These are phyloP conservation scores for Tupaia tana DNA, from an alignment of 2,113 vertebrate genomes.

Conservation along the genomic window DNA sequence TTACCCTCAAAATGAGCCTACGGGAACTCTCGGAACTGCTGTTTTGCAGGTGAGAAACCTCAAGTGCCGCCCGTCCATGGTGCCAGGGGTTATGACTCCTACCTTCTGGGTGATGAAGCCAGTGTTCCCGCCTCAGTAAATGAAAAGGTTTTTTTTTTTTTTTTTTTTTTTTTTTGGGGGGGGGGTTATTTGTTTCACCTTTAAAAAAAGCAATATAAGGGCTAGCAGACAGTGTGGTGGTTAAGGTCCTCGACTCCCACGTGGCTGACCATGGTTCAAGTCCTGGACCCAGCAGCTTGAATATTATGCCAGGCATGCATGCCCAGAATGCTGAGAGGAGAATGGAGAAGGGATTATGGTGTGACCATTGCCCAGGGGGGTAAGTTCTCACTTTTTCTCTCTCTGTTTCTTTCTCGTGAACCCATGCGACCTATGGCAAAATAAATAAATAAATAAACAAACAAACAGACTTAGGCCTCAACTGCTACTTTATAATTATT, in stretches of 20 bases:
- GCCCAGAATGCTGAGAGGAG: no score
- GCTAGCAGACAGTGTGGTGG: no score
- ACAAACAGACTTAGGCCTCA: not conserved
- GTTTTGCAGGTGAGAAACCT: not conserved
- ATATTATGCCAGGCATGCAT: no score
- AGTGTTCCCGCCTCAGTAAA: not conserved
- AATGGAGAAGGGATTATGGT: no score
- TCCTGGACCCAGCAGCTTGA: no score
- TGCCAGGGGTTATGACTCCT: no score
- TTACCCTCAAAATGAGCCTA: not conserved
- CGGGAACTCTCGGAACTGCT: rapidly evolving
- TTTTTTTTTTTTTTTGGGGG: not conserved
- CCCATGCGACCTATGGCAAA: no score
- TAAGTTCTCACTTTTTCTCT: no score
- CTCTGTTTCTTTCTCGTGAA: no score
- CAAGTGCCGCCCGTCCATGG: rapidly evolving
- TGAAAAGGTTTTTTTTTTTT: not conserved
- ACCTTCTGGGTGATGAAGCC: not conserved
- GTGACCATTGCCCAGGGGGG: no score
- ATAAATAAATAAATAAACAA: not conserved
- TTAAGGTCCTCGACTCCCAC: no score
- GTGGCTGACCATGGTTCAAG: no score
- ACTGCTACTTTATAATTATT: not conserved
- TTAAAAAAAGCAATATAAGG: not conserved
- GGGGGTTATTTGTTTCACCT: not conserved